phyloP scores from a whole-genome alignment of 2,888 invertebrate genomes.

The Aleiodes alternator region DNA sequence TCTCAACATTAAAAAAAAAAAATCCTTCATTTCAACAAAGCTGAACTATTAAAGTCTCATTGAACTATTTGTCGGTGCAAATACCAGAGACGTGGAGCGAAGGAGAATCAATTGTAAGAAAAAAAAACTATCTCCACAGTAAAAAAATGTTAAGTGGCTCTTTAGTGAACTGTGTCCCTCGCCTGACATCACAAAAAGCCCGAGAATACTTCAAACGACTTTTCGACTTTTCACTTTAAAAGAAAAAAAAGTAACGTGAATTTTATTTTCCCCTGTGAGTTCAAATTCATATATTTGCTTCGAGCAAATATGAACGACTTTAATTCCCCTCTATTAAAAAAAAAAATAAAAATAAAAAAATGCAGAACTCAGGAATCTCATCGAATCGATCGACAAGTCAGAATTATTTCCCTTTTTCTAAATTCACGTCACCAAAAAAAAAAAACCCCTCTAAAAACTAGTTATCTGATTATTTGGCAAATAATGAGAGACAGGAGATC shows the following conservation, averaged over 20 bases:
- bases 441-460: not conserved
- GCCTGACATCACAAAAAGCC: conserved; percentile 27
- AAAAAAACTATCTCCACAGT: too few species aligned
- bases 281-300: conserved; percentile 13
- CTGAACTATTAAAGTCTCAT: not conserved
- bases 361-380: not conserved
- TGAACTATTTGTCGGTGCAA: conserved; percentile 20
- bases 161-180: conserved; percentile 29
- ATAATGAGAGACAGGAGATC: conserved; percentile 5
- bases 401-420: not conserved
- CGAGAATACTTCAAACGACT: not conserved
- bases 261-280: not conserved
- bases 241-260: not conserved
- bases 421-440: not conserved
- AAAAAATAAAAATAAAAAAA: not conserved
- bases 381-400: conserved; percentile 3
- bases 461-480: not conserved
- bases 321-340: not conserved
- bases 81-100: conserved; percentile 9
- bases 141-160: not conserved
- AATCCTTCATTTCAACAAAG: not conserved
- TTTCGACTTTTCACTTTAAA: not conserved
- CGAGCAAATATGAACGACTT: conserved; percentile 19
- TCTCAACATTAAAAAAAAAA: not conserved
- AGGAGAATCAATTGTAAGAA: too few species aligned